Percentiles rank a stretch among this genome's conserved stretches.
Conservation (phyloP, 23 tunicate species). For the Oikopleura vanhoeffeni region DNA sequence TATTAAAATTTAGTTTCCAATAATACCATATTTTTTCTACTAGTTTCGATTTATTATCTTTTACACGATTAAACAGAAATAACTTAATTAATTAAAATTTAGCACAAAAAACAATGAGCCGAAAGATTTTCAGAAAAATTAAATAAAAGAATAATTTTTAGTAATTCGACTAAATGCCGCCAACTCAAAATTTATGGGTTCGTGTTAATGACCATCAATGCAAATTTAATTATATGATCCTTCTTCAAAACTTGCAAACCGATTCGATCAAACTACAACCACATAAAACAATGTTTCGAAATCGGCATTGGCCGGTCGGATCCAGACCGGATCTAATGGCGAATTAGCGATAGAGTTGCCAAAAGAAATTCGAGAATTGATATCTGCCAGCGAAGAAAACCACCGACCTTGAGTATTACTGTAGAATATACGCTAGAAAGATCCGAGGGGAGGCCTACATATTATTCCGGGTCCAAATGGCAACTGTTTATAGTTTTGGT, state of each 20-base stretch:
- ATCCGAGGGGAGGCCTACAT: constrained; percentile 82
- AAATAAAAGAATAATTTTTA: neutral
- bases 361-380: constrained; percentile 25
- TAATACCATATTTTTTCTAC: no score
- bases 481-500: constrained; percentile 20
- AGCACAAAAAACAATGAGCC: no score
- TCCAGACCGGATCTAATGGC: constrained; percentile 66
- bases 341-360: constrained; percentile 62
- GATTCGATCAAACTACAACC: no score
- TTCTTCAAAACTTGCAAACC: constrained; percentile 49
- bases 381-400: neutral
- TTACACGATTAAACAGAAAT: no score
- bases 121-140: no score
- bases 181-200: constrained; percentile 54
- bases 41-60: no score
- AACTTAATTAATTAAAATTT: no score
- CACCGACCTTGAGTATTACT: constrained; percentile 5
- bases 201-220: constrained; percentile 42
- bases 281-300: constrained; percentile 29
- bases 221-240: constrained; percentile 68
- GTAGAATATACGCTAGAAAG: constrained; percentile 74
- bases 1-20: no score
- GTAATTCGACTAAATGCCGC: constrained; percentile 55
- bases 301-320: constrained; percentile 41
- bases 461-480: constrained; percentile 47